These are phyloP conservation scores for Tachycineta bicolor DNA, from an alignment of 2,113 vertebrate genomes.

Conservation along the genomic window DNA sequence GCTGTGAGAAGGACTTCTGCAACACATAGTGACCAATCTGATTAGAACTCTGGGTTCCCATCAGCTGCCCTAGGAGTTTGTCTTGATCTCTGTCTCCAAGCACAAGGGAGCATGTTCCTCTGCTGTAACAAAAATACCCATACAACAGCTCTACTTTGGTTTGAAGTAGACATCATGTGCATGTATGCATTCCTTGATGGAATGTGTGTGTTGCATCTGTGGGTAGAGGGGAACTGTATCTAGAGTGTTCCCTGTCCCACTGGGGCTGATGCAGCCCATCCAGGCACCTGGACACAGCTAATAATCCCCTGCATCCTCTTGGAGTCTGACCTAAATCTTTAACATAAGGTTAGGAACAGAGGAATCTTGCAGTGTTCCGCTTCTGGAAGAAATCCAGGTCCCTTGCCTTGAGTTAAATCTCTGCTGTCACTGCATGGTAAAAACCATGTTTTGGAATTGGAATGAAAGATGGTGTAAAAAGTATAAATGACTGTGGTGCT, in stretches of 20 bases:
- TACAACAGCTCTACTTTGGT: neutral
- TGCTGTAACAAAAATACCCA: neutral
- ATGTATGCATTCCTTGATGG: neutral
- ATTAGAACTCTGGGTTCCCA: neutral
- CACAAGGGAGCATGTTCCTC: neutral
- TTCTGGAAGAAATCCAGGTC: neutral
- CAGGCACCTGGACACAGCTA: neutral
- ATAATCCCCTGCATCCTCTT: neutral
- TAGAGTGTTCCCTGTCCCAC: neutral
- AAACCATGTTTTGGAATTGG: neutral
- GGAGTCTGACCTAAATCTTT: neutral
- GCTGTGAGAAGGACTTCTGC: neutral
- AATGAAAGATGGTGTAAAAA: neutral
- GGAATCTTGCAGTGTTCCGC: neutral
- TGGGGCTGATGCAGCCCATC: neutral
- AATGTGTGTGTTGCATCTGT: neutral
- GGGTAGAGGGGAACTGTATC: neutral
- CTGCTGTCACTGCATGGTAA: neutral
- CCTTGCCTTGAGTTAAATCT: neutral
- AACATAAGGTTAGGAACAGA: neutral
- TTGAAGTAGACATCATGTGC: neutral
- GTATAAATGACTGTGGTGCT: neutral
- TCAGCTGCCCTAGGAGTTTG: neutral
- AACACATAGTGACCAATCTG: neutral
- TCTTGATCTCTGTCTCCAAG: neutral